Conservation (phyloP, 2,797 vertebrate genomes). For the Poecilia wingei region DNA sequence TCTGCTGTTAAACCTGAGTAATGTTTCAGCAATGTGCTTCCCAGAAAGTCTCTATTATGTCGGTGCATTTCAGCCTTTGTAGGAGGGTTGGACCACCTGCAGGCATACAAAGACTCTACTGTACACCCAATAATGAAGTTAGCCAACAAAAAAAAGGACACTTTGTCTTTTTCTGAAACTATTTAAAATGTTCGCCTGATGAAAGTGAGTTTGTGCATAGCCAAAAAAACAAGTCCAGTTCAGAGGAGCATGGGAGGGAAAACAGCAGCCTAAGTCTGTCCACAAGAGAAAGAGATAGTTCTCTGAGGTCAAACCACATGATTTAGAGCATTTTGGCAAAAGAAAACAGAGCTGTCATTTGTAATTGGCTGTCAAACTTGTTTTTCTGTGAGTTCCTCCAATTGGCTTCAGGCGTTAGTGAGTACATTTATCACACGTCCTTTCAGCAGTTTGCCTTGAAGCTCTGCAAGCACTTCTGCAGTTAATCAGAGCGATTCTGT, state of each 20-base stretch:
- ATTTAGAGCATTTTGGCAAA: background rate
- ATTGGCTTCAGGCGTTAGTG: slow-evolving; percentile 36
- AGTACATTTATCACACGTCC: background rate
- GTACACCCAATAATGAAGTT: background rate
- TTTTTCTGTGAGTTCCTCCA: slow-evolving; percentile 62
- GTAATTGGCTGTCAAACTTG: slow-evolving; percentile 47
- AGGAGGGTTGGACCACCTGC: background rate
- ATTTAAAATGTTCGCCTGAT: background rate
- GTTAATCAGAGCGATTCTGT: background rate
- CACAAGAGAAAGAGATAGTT: background rate
- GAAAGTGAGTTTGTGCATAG: background rate
- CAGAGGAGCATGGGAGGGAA: background rate
- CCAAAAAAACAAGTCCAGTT: background rate
- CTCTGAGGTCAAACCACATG: background rate
- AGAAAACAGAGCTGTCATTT: slow-evolving; percentile 8
- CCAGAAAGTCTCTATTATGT: background rate
- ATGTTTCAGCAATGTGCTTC: background rate
- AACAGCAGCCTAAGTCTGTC: background rate
- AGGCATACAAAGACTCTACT: slow-evolving; percentile 4
- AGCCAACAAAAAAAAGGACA: background rate
- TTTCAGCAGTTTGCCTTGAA: slow-evolving; percentile 27
- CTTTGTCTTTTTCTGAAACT: background rate
- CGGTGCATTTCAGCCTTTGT: background rate
- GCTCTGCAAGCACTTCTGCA: background rate
- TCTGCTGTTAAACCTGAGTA: background rate